These are phyloP conservation scores for Myotis davidii DNA, from an alignment of 2,113 vertebrate genomes.

Conservation along the genomic window DNA sequence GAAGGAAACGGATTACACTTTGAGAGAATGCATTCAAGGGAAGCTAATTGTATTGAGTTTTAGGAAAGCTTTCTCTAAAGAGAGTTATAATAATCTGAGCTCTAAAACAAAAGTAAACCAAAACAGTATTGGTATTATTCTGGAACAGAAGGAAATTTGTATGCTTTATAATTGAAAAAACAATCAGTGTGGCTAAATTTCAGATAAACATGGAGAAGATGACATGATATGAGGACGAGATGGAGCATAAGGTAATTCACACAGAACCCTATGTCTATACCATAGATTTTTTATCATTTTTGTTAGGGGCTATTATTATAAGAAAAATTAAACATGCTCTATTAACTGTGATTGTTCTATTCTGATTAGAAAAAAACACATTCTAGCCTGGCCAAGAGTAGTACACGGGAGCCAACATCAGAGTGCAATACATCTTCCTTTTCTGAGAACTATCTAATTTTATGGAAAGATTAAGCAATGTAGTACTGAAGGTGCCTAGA, in stretches of 20 bases:
- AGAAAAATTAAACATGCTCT: too few relatives aligned
- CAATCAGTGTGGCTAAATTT: not conserved
- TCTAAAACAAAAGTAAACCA: not conserved
- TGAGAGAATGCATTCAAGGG: not conserved
- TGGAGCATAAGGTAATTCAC: not conserved
- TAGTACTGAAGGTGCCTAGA: too few relatives aligned
- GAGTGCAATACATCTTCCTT: too few relatives aligned
- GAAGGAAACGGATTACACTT: not conserved
- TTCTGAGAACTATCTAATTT: too few relatives aligned
- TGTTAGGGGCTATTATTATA: too few relatives aligned
- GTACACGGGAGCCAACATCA: too few relatives aligned
- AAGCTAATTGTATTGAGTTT: not conserved
- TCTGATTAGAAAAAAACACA: too few relatives aligned
- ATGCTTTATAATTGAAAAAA: not conserved
- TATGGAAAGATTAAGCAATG: too few relatives aligned
- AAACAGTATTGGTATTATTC: not conserved
- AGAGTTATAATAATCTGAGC: not conserved
- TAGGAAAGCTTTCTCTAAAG: not conserved
- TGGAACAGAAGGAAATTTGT: not conserved
- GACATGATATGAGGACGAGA: rapidly evolving
- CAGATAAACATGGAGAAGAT: not conserved
- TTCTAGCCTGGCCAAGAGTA: too few relatives aligned
- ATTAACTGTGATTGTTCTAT: too few relatives aligned
- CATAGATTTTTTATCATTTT: not conserved
- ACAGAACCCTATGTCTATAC: rapidly evolving